Evolutionary conservation across 2,888 invertebrate species (phyloP), one percentile per base, ranked within the genome.

Genomic region (Hipparchia semele): DNA sequence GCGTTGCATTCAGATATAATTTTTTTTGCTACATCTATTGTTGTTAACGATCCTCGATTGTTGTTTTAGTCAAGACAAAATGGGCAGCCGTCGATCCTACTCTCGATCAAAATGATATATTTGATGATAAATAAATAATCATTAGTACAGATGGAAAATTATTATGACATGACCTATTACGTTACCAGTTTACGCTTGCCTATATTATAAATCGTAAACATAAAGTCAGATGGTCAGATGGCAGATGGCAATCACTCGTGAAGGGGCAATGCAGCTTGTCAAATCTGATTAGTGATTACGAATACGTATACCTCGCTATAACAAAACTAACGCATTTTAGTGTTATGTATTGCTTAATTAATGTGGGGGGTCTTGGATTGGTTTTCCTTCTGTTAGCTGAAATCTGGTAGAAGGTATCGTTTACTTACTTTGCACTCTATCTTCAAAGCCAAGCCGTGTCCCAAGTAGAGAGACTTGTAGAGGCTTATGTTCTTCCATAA

Each of bases 31-130:
- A 39, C 39, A 39, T 39, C 39, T 39, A 39, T 39, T 39, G 5
- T 23, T 45, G 45, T 60, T 71, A 59, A 67, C 9, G 12, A 54
- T 33, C 69, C 33, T 54, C 33, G 1, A 66, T 66, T 66, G 65
- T 66, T 66, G 39, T 54, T 66, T 7, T n/a, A 33, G 39, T 7
- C 12, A n/a, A n/a, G 54, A 54, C 62, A 62, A 33, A n/a, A 64
- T 54, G 65, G 12, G 12, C 12, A 65, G 65, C 65, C 4, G 65
- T 39, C 54, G 54, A 54, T 66, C n/a, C 39, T 54, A n/a, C 59
- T 68, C 59, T 6, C 23, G 8, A 49, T 68, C 68, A 68, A 46
- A 23, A 39, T 39, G 5, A 39, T 49, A 59, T 68, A 46, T 53
- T 53, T 53, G 54, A 66, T 66, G 65, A 39, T 54, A 23, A 23